Evolutionary conservation across 2,888 invertebrate species (phyloP).

Genomic region (Octodonta nipae): DNA sequence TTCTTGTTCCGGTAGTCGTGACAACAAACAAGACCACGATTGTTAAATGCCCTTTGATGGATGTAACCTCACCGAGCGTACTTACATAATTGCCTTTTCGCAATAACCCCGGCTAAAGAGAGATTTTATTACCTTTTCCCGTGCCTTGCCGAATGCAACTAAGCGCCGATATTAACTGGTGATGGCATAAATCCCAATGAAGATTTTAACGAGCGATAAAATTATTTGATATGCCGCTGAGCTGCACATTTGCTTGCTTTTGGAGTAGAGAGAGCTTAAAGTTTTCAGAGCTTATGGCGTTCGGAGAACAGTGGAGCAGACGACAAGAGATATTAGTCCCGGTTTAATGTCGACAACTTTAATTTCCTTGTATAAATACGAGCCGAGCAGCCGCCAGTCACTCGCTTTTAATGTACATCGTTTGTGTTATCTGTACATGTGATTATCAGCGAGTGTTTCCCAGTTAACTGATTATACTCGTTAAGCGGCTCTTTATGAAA

Average conservation of each 20-base stretch:
- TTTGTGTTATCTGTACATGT: conserved; percentile 2
- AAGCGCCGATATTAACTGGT: conserved; percentile 10
- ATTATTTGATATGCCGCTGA: conserved; percentile 17
- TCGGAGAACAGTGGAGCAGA: no score
- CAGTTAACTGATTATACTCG: neutral
- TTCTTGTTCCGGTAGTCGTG: no score
- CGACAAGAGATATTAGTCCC: conserved; percentile 13
- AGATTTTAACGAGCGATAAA: conserved; percentile 20
- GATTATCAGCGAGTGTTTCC: neutral
- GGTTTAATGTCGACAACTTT: conserved; percentile 12
- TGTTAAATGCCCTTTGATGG: conserved; percentile 1
- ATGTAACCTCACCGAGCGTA: neutral
- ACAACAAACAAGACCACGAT: no score
- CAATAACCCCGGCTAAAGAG: conserved; percentile 10
- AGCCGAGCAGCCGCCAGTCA: conserved; percentile 5
- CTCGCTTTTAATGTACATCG: conserved; percentile 5
- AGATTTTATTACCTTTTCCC: conserved; percentile 1
- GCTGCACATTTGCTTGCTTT: conserved; percentile 15
- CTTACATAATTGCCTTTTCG: conserved; percentile 4
- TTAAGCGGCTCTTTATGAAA: neutral
- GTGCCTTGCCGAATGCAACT: conserved; percentile 10
- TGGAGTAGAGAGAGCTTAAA: conserved; percentile 10
- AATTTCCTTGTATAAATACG: conserved; percentile 12
- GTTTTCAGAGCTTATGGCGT: conserved; percentile 12
- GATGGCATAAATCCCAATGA: conserved; percentile 15